These are phyloP conservation scores for Poicephalus gulielmi DNA, from an alignment of 2,113 vertebrate genomes.

Conservation along the genomic window DNA sequence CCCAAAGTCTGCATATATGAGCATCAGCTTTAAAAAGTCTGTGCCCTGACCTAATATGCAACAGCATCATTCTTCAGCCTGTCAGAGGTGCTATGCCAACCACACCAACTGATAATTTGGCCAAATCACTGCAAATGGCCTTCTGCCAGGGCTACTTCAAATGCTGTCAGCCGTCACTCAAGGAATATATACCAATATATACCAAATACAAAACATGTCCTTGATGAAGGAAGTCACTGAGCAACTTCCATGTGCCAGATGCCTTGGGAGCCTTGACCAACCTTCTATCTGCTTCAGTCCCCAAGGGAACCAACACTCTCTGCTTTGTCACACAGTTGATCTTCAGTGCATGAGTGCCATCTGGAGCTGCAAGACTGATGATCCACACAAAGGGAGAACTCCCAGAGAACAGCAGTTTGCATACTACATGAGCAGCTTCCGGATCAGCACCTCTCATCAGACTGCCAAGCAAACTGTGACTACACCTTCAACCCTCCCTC, in stretches of 20 bases:
- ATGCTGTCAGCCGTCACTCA: not conserved
- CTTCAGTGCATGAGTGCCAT: not conserved
- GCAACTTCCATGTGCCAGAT: not conserved
- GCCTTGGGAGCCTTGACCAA: not conserved
- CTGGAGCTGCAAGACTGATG: not conserved
- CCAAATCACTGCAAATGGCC: not conserved
- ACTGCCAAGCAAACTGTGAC: constrained; percentile 28
- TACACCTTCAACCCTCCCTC: not conserved
- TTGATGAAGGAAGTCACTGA: not conserved
- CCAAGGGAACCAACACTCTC: not conserved
- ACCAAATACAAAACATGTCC: not conserved
- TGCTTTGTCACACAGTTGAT: not conserved
- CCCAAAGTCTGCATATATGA: not conserved
- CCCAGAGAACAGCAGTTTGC: not conserved
- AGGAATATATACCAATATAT: not conserved
- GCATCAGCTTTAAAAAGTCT: not conserved
- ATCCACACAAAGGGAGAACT: not conserved
- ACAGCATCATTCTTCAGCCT: not conserved
- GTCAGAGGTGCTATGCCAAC: not conserved
- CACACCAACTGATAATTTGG: not conserved
- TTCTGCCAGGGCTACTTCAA: not conserved
- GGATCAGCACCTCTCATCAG: not conserved
- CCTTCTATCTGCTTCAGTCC: not conserved
- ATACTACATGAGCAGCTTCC: not conserved
- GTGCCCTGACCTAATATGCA: not conserved